A percentile compares a stretch with the other conserved stretches of the same genome.
phyloP scores from a whole-genome alignment of 1,140 invertebrate genomes.

The Sarcophaga bullata region DNA sequence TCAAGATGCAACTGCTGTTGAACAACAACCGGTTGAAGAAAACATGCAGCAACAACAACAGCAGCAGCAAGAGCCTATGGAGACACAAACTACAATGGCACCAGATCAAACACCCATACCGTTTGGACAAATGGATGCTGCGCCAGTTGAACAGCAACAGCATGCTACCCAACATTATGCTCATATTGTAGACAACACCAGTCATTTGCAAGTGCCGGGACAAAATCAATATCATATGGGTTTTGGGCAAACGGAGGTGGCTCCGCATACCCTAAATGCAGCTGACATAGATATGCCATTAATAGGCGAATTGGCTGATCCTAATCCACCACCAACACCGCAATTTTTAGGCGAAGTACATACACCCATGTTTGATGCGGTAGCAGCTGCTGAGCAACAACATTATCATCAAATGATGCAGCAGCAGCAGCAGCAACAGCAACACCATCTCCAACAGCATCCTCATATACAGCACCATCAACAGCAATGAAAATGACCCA shows the following conservation, averaged over 20 bases:
- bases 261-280: slow-evolving; percentile 48
- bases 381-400: slow-evolving; percentile 61
- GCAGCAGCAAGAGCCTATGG: slow-evolving; percentile 39
- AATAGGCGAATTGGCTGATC: slow-evolving; percentile 59
- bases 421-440: slow-evolving; percentile 51
- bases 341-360: slow-evolving; percentile 63
- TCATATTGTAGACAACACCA: slow-evolving; percentile 52
- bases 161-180: slow-evolving; percentile 48
- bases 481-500: slow-evolving; percentile 58
- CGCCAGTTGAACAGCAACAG: slow-evolving; percentile 47
- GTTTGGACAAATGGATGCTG: slow-evolving; percentile 61
- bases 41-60: slow-evolving; percentile 36
- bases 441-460: slow-evolving; percentile 47
- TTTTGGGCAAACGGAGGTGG: slow-evolving; percentile 50
- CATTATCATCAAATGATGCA: slow-evolving; percentile 55
- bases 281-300: slow-evolving; percentile 63
- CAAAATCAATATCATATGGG: slow-evolving; percentile 52
- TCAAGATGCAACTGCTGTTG: slow-evolving; percentile 31
- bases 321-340: slow-evolving; percentile 60
- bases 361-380: slow-evolving; percentile 63
- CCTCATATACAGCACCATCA: slow-evolving; percentile 29
- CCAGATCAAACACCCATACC: slow-evolving; percentile 54
- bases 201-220: slow-evolving; percentile 49
- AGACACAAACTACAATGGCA: slow-evolving; percentile 19
- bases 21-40: slow-evolving; percentile 41